Conservation (phyloP, 2,888 invertebrate species). For the Zhengitettix transpicula region DNA sequence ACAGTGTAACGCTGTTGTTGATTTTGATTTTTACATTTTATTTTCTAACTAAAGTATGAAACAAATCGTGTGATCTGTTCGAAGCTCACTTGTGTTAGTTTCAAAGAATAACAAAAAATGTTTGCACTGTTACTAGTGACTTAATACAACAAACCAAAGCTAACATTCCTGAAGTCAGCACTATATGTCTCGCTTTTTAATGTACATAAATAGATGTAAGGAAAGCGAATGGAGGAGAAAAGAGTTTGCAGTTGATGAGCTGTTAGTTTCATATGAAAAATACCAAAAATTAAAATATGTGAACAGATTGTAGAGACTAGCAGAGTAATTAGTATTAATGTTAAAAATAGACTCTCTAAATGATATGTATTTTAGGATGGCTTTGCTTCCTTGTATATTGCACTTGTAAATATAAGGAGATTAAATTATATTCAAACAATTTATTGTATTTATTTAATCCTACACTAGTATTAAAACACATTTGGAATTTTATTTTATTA, state of each 20-base stretch:
- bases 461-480: too few relatives aligned
- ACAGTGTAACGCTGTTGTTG: not conserved
- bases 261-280: not conserved
- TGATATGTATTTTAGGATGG: not conserved
- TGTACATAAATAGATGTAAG: conserved; percentile 2
- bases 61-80: not conserved
- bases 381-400: conserved; percentile 6
- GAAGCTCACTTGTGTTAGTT: too few relatives aligned
- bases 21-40: not conserved
- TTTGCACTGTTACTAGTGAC: not conserved
- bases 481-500: too few relatives aligned
- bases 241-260: not conserved
- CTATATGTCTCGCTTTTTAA: conserved; percentile 2
- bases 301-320: not conserved
- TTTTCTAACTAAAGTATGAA: not conserved
- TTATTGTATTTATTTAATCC: too few relatives aligned
- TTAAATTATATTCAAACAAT: conserved; percentile 9
- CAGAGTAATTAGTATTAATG: not conserved
- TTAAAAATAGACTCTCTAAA: not conserved
- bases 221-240: not conserved
- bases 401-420: conserved; percentile 9
- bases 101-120: not conserved
- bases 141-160: conserved; percentile 41
- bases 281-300: conserved; percentile 6
- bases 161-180: conserved; percentile 44